Percentiles rank a stretch among this genome's conserved stretches.
Evolutionary conservation across 2,797 vertebrate species (phyloP).

Genomic region (Alfaro cultratus): DNA sequence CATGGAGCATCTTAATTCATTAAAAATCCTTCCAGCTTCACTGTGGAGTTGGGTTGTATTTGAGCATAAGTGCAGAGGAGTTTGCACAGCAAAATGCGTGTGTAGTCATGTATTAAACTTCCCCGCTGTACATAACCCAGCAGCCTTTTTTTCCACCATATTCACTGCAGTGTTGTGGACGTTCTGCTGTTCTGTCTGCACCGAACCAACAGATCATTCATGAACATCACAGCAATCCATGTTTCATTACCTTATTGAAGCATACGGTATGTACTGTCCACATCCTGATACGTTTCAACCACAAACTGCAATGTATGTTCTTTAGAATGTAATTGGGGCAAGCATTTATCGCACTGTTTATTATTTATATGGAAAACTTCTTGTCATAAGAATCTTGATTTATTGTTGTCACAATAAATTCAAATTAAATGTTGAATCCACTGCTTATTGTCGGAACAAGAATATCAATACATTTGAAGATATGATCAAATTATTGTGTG

Average conservation of each 20-base stretch:
- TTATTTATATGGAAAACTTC: too few species aligned
- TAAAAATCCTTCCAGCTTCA: constrained; percentile 15
- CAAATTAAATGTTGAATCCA: too few species aligned
- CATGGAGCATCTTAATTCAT: constrained; percentile 29
- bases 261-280: neutral
- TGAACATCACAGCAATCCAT: neutral
- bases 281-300: neutral
- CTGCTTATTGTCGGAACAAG: too few species aligned
- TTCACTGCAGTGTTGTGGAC: constrained; percentile 15
- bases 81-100: constrained; percentile 10
- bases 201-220: neutral
- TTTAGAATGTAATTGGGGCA: too few species aligned
- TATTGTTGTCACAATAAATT: too few species aligned
- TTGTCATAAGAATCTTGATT: too few species aligned
- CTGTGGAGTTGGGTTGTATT: constrained; percentile 31
- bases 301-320: too few species aligned
- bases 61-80: constrained; percentile 13
- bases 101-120: constrained; percentile 34
- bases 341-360: too few species aligned
- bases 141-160: constrained; percentile 11
- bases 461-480: too few species aligned
- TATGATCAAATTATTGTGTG: too few species aligned
- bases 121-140: constrained; percentile 3
- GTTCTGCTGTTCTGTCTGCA: constrained; percentile 3
- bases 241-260: neutral